Conservation (phyloP, 1,140 invertebrate species). For the Cyclargus thomasi region DNA sequence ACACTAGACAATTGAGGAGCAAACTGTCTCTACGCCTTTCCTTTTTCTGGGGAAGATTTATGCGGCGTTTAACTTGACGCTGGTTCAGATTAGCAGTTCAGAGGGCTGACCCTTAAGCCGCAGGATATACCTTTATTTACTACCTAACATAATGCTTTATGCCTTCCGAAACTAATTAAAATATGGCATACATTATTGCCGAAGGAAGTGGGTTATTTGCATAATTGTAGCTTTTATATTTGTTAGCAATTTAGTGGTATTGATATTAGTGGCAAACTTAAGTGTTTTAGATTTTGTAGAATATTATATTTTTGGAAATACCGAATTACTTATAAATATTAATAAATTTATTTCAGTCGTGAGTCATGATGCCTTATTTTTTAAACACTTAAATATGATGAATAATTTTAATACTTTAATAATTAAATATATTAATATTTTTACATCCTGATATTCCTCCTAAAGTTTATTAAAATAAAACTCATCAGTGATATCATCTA, state of each 20-base stretch:
- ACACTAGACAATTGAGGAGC: background rate
- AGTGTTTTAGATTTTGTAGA: background rate
- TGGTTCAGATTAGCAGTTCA: slow-evolving; percentile 45
- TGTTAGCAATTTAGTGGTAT: background rate
- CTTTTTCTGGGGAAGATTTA: slow-evolving; percentile 36
- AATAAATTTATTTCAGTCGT: too few relatives aligned
- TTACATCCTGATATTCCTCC: too few relatives aligned
- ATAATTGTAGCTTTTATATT: background rate
- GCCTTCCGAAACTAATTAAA: slow-evolving; percentile 4
- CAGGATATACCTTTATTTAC: slow-evolving; percentile 17
- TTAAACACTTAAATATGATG: too few relatives aligned
- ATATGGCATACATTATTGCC: background rate
- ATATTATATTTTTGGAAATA: background rate
- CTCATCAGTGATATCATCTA: too few relatives aligned
- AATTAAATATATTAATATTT: too few relatives aligned
- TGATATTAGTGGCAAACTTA: background rate
- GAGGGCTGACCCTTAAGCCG: slow-evolving; percentile 24
- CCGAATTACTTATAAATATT: too few relatives aligned
- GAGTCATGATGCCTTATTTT: too few relatives aligned
- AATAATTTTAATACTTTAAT: too few relatives aligned
- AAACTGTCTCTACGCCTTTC: slow-evolving; percentile 17
- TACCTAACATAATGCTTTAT: slow-evolving; percentile 14
- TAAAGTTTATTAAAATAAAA: too few relatives aligned
- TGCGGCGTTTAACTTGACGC: slow-evolving; percentile 41
- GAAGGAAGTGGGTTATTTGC: background rate